A percentile compares a stretch with the other conserved stretches of the same genome.
Conservation (phyloP, 2,888 invertebrate genomes). For the Corbicula japonica region DNA sequence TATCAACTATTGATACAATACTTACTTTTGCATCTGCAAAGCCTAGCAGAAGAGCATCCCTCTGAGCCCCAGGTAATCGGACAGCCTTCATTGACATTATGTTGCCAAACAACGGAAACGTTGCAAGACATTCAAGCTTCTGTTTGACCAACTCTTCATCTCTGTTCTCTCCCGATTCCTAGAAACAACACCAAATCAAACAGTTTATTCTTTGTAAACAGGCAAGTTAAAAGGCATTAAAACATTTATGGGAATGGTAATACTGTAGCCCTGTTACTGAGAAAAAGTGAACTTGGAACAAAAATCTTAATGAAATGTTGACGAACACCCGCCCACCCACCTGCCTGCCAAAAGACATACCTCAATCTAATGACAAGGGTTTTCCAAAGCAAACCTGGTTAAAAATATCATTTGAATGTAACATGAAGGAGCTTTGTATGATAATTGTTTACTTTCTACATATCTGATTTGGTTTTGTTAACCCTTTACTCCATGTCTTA, state of each 20-base stretch:
- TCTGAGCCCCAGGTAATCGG: conserved; percentile 92
- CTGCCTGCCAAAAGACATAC: no score
- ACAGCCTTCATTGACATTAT: conserved; percentile 96
- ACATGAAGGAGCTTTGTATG: no score
- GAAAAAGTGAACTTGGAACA: no score
- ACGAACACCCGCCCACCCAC: no score
- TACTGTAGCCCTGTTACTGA: neutral
- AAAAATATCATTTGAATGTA: no score
- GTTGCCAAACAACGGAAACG: conserved; percentile 96
- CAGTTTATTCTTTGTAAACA: neutral
- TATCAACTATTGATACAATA: no score
- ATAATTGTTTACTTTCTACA: no score
- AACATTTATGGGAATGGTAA: neutral
- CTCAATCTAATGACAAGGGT: no score
- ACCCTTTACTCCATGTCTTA: no score
- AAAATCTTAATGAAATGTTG: no score
- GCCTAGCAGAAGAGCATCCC: conserved; percentile 96
- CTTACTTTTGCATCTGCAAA: conserved; percentile 96
- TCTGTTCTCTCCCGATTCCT: conserved; percentile 19
- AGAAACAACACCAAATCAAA: neutral
- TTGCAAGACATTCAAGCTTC: conserved; percentile 96
- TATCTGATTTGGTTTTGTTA: no score
- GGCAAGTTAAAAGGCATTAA: neutral
- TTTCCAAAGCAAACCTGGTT: no score
- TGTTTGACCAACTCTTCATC: conserved; percentile 89